These are phyloP conservation scores for Sclerodermus sp. DNA, from an alignment of 2,888 invertebrate genomes.

Conservation along the genomic window DNA sequence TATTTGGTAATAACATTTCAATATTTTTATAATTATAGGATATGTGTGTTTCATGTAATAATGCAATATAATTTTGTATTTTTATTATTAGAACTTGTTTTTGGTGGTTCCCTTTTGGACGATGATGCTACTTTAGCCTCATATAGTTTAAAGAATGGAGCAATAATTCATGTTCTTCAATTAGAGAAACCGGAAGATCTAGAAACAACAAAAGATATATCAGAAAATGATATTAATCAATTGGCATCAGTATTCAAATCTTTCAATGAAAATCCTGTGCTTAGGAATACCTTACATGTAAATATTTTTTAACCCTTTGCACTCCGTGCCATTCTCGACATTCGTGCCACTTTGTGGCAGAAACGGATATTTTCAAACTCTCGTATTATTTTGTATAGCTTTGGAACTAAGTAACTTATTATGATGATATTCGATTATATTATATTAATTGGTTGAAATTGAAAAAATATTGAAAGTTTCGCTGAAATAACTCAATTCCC, in stretches of 20 bases:
- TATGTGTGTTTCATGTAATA: background rate
- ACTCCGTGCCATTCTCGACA: no score
- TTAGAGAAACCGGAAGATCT: constrained; percentile 52
- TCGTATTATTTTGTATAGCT: no score
- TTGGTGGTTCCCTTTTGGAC: constrained; percentile 72
- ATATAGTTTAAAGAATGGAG: constrained; percentile 64
- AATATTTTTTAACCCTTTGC: constrained; percentile 14
- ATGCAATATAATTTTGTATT: constrained; percentile 1
- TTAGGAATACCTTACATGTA: constrained; percentile 70
- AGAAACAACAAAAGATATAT: constrained; percentile 58
- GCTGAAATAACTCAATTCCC: no score
- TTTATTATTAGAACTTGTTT: constrained; percentile 64
- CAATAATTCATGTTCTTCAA: constrained; percentile 62
- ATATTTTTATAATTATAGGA: constrained; percentile 5
- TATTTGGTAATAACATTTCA: constrained; percentile 59
- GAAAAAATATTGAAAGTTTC: no score
- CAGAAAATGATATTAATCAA: constrained; percentile 66
- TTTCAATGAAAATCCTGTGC: constrained; percentile 64
- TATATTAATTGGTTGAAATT: no score
- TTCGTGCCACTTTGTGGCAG: no score
- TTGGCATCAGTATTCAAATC: constrained; percentile 67
- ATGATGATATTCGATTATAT: no score
- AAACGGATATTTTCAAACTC: no score
- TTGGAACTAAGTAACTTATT: no score
- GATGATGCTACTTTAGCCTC: constrained; percentile 66